Percentiles rank a stretch among this genome's conserved stretches.
Evolutionary conservation across 2,888 invertebrate species (phyloP).

Genomic region (Acanthosepion esculentum): DNA sequence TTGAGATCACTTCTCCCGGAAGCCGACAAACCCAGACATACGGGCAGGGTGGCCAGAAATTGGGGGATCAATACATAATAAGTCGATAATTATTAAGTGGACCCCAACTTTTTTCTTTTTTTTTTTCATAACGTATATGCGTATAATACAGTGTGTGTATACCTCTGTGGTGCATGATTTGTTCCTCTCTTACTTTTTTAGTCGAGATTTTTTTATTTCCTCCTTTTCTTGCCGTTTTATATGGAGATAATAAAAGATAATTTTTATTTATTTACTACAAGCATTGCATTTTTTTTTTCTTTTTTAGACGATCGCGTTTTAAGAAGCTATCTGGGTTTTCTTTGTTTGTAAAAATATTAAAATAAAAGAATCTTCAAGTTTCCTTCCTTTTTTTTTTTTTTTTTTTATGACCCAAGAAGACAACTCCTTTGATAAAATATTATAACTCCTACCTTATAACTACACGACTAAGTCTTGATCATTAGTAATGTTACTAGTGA

Average conservation of each 20-base stretch:
- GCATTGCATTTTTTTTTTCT: background rate
- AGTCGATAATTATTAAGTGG: background rate
- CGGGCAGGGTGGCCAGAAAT: background rate
- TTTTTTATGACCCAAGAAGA: too few relatives aligned
- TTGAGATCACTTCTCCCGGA: slow-evolving; percentile 24
- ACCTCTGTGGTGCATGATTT: background rate
- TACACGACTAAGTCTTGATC: too few relatives aligned
- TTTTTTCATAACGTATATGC: background rate
- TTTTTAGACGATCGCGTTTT: background rate
- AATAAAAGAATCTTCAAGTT: background rate
- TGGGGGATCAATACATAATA: slow-evolving; percentile 10
- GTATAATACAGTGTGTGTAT: background rate
- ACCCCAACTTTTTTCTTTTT: background rate
- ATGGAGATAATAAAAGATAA: too few relatives aligned
- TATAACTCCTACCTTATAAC: too few relatives aligned
- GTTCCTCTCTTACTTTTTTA: background rate
- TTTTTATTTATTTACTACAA: too few relatives aligned
- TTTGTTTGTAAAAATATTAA: background rate
- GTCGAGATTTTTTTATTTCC: background rate
- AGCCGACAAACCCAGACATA: slow-evolving; percentile 39
- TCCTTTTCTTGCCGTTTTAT: background rate
- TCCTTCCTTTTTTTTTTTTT: background rate
- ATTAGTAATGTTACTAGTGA: too few relatives aligned
- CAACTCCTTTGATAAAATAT: too few relatives aligned
- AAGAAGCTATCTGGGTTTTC: background rate